Evolutionary conservation across 2,888 invertebrate species (phyloP), one percentile per base, ranked within the genome.

Genomic region (Sphecodes monilicornis): DNA sequence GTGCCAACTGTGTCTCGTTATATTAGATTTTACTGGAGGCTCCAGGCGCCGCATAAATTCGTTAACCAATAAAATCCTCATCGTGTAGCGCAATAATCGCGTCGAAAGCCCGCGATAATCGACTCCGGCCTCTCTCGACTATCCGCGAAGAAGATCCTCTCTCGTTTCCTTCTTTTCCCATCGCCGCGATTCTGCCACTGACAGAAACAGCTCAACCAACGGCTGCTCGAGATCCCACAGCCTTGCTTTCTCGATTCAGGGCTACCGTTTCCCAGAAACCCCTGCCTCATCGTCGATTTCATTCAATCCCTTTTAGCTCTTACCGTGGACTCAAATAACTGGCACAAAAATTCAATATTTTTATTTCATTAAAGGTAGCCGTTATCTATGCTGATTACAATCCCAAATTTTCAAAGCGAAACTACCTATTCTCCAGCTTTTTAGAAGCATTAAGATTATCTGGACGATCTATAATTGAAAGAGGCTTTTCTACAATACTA

Each of bases 1-100:
- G 91, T 93, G 93, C 93, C 93, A 93, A 94, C 93, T 93, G 92
- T 92, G 93, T 92, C 93, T 93, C 93, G 93, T 94, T 93, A 93
- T 92, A 93, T 93, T 93, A 93, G 92, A 93, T 93, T 93, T 93
- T 92, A 93, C 92, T 90, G 90, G 90, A 78, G 85, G 90, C 92
- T 91, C 88, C 88, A 90, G 92, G 93, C 93, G 92, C 92, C 92
- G 92, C 92, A 93, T 93, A 93, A 94, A 94, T 94, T 93, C 92
- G 93, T 94, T 93, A 93, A 92, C 93, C 93, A 93, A 93, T 94
- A 92, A 94, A 94, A 93, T 92, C 89, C 91, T 93, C 92, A 92
- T 91, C 90, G 90, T 85, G 84, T 36, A 80, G 81, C 87, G 86
- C 89, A 91, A 92, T 92, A 91, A 92, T 92, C 90, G 90, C 76